Conservation (phyloP, 2,888 invertebrate genomes). For the Athripsodes cinereus region DNA sequence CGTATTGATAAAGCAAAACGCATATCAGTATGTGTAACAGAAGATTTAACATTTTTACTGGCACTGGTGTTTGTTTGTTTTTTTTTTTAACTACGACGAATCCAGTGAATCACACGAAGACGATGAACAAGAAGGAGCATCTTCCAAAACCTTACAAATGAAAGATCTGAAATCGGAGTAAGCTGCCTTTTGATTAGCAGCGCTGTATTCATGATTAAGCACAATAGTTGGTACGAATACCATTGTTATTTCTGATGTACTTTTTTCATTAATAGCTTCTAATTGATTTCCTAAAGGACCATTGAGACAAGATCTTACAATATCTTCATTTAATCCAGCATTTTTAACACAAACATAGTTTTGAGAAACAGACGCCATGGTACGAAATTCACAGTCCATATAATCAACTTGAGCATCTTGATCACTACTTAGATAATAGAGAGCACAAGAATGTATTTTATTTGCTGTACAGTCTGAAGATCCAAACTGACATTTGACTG, state of each 20-base stretch:
- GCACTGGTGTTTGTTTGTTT: too few relatives aligned
- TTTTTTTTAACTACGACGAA: too few relatives aligned
- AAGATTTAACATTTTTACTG: too few relatives aligned
- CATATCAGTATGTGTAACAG: too few relatives aligned
- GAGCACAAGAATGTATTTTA: slow-evolving; percentile 39
- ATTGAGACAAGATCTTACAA: slow-evolving; percentile 11
- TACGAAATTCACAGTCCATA: slow-evolving; percentile 1
- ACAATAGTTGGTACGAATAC: slow-evolving; percentile 39
- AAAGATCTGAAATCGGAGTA: slow-evolving; percentile 19
- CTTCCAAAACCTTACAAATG: slow-evolving; percentile 14
- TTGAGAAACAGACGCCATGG: slow-evolving; percentile 32
- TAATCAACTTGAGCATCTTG: slow-evolving; percentile 32
- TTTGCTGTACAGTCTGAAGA: slow-evolving; percentile 42
- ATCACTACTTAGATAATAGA: slow-evolving; percentile 30
- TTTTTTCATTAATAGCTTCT: slow-evolving; percentile 34
- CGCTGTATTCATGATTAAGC: slow-evolving; percentile 35
- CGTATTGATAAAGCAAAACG: too few relatives aligned
- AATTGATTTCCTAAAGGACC: slow-evolving; percentile 32
- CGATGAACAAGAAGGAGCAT: slow-evolving; percentile 30
- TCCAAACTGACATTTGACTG: slow-evolving; percentile 37
- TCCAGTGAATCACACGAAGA: slow-evolving; percentile 32
- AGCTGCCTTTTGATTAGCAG: slow-evolving; percentile 27
- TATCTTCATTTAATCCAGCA: slow-evolving; percentile 35
- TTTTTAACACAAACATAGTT: slow-evolving; percentile 36
- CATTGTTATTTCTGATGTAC: slow-evolving; percentile 33